Evolutionary conservation across 64 coral and sea anemone genomes (phyloP), one percentile per base, ranked within the genome.

Genomic region (Actinia tenebrosa): DNA sequence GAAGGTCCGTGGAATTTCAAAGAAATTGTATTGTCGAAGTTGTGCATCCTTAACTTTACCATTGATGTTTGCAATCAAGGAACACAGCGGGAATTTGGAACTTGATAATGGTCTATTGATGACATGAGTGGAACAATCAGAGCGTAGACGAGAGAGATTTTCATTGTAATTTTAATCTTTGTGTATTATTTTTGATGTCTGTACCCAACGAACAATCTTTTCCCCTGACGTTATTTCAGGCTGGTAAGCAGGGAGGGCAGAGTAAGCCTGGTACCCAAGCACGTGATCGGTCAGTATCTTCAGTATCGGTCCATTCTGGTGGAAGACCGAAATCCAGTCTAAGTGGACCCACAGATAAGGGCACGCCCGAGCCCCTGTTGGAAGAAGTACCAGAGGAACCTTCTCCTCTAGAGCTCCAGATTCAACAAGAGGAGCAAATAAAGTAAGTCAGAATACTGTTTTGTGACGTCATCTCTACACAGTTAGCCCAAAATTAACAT

Each of bases 311-410:
- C 17, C 94, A 96, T 64, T 96, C 94, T 64, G 69, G 87, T 3
- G 91, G 94, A 23, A 92, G 94, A 53, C 95, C 95, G 6, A 91
- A 89, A 58, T 98, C 95, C 7, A 94, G 95, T 89, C 77, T 92
- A n/a, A 98, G 95, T 77, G 88, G 71, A 20, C 56, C 86, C 56
- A 94, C 92, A 23, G 95, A 91, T 37, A 94, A 94, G 80, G 89
- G 71, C 8, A 94, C 78, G 5, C 89, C 95, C n/a, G 95, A 98
- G 44, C 91, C 84, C 43, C 16, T 89, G 15, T 69, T 92, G 59
- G 80, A 89, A 50, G 92, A 91, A 26, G 79, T 92, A 60, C 84
- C 77, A 27, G 95, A 98, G 77, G 87, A 94, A 23, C 92, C 89
- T 13, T 89, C 92, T 59, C 83, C 80, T 10, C 54, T 98, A 82